Percentiles rank a stretch among this genome's conserved stretches.
These are phyloP conservation scores for Hymenochirus boettgeri DNA, from an alignment of 2,113 vertebrate species.

Conservation along the genomic window DNA sequence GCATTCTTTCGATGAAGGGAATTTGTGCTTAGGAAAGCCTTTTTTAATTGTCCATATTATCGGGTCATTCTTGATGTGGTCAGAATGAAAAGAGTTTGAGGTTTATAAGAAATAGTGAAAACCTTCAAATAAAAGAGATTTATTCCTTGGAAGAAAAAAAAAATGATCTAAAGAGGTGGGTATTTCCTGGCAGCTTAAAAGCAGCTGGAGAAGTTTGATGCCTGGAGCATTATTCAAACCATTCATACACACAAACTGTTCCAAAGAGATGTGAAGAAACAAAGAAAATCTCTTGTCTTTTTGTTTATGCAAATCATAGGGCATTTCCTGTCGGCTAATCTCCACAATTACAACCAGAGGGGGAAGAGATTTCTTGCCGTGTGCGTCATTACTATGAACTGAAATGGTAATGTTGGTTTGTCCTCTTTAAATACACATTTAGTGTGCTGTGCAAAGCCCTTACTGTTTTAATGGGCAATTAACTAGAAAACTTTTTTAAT, in stretches of 20 bases:
- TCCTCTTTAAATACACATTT: constrained; percentile 6
- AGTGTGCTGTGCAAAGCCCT: background rate
- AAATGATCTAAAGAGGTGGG: constrained; percentile 7
- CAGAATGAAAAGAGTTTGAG: constrained; percentile 2
- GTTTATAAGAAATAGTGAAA: constrained; percentile 7
- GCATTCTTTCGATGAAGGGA: too few species aligned
- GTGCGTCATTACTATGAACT: constrained; percentile 19
- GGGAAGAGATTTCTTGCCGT: background rate
- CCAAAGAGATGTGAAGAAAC: constrained; percentile 15
- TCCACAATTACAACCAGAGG: constrained; percentile 26
- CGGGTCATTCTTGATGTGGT: constrained; percentile 17
- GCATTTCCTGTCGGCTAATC: constrained; percentile 36
- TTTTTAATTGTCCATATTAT: constrained; percentile 12
- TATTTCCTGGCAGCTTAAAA: constrained; percentile 29
- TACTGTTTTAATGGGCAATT: constrained; percentile 16
- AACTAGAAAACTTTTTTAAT: background rate
- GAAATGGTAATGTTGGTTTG: background rate
- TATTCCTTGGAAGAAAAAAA: constrained; percentile 9
- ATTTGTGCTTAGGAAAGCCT: background rate
- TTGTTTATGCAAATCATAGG: constrained; percentile 27
- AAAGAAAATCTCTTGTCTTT: constrained; percentile 24
- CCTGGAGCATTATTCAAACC: constrained; percentile 19
- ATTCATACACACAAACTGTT: constrained; percentile 11
- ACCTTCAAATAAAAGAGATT: constrained; percentile 22
- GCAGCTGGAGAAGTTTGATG: constrained; percentile 30